phyloP scores from a whole-genome alignment of 2,888 invertebrate genomes.

The Molanna angustata region DNA sequence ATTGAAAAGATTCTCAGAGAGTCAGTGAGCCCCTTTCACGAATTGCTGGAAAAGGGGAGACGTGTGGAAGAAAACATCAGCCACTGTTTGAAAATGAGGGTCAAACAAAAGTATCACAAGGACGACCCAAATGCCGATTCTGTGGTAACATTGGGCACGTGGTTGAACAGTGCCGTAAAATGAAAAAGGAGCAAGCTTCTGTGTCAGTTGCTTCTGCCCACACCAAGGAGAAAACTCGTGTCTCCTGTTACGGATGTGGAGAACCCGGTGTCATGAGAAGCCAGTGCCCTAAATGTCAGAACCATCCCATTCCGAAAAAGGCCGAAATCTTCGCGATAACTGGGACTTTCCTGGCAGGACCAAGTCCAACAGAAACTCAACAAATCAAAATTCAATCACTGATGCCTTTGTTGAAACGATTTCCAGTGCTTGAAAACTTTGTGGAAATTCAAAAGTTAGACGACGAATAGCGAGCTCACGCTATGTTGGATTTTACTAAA shows the following conservation, averaged over 20 bases:
- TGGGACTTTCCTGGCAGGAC: slow-evolving; percentile 1
- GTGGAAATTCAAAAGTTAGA: no score
- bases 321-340: neutral
- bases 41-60: slow-evolving; percentile 3
- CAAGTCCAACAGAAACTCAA: no score
- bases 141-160: slow-evolving; percentile 3
- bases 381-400: no score
- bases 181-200: neutral
- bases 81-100: neutral
- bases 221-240: neutral
- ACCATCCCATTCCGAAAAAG: neutral
- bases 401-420: no score
- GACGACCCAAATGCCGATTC: slow-evolving; percentile 1
- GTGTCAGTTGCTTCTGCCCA: neutral
- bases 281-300: slow-evolving; percentile 7
- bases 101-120: slow-evolving; percentile 1
- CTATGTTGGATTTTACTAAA: no score
- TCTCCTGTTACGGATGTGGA: slow-evolving; percentile 10
- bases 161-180: slow-evolving; percentile 6
- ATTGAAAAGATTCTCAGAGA: neutral
- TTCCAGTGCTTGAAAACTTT: no score
- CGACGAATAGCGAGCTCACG: no score
- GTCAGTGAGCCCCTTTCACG: neutral
- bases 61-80: neutral
- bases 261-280: slow-evolving; percentile 7